These are phyloP conservation scores for Drosophila merina DNA, from an alignment of 2,888 invertebrate genomes.

Conservation along the genomic window DNA sequence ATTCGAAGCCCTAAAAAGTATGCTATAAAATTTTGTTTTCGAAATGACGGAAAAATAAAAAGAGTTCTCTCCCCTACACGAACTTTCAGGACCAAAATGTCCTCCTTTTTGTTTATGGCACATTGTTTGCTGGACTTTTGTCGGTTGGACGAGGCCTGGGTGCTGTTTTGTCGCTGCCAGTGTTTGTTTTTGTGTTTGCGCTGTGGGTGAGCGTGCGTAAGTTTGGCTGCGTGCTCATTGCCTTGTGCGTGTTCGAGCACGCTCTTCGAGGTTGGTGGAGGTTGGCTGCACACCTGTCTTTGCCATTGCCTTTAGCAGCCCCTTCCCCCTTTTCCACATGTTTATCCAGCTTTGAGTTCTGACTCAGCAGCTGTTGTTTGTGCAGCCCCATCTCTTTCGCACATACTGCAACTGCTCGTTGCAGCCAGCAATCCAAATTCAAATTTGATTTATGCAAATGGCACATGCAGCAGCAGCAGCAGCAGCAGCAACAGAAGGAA, in stretches of 20 bases:
- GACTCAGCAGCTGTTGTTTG: constrained; percentile 34
- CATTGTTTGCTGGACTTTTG: constrained; percentile 39
- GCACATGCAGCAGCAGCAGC: constrained; percentile 43
- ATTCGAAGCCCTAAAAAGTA: neutral
- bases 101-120: constrained; percentile 17
- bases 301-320: neutral
- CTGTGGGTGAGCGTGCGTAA: constrained; percentile 48
- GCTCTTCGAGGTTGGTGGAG: constrained; percentile 10
- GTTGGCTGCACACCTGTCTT: constrained; percentile 6
- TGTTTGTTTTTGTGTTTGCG: constrained; percentile 21
- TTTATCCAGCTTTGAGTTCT: constrained; percentile 10
- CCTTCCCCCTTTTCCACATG: neutral
- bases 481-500: constrained; percentile 7
- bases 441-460: constrained; percentile 78
- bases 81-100: neutral
- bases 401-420: constrained; percentile 34
- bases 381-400: constrained; percentile 10
- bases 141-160: constrained; percentile 33
- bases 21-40: neutral
- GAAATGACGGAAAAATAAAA: neutral
- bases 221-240: constrained; percentile 58
- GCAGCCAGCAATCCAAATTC: constrained; percentile 71
- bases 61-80: neutral
- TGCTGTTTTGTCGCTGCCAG: constrained; percentile 25
- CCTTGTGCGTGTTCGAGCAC: constrained; percentile 56